These are phyloP conservation scores for Halcyon badia DNA, from an alignment of 2,797 vertebrate genomes.

Conservation along the genomic window DNA sequence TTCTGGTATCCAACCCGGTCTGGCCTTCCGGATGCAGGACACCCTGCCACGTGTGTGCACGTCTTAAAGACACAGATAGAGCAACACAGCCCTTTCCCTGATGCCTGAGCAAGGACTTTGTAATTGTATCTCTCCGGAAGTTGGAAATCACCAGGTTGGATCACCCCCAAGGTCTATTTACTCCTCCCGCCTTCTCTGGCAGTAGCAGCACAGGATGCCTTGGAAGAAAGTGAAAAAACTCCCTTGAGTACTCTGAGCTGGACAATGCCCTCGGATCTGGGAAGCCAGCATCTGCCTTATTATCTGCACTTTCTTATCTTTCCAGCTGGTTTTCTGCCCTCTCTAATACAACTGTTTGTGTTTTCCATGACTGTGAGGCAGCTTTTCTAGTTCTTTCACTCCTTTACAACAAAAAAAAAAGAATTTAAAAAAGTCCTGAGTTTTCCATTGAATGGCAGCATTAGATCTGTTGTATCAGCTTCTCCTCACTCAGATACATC, in stretches of 20 bases:
- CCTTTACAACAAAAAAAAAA: neutral
- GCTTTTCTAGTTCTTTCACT: neutral
- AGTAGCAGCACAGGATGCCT: neutral
- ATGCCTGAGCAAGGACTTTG: neutral
- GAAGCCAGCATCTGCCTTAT: neutral
- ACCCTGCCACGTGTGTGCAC: neutral
- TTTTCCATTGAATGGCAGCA: neutral
- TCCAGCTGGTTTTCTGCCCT: neutral
- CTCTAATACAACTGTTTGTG: neutral
- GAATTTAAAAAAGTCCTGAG: neutral
- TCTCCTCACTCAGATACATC: neutral
- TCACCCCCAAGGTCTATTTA: neutral
- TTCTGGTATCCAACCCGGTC: neutral
- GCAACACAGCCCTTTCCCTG: neutral
- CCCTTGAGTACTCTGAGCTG: neutral
- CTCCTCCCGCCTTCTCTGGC: neutral
- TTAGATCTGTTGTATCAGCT: neutral
- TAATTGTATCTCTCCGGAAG: neutral
- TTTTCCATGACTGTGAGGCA: neutral
- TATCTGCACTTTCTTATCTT: neutral
- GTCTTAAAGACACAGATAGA: neutral
- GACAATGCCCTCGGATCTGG: neutral
- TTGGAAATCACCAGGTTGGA: neutral
- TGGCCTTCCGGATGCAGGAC: neutral
- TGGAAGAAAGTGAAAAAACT: neutral